A percentile compares a stretch with the other conserved stretches of the same genome.
Evolutionary conservation across 1,140 invertebrate genomes (phyloP).

Genomic region (Lasioglossum baleicum): DNA sequence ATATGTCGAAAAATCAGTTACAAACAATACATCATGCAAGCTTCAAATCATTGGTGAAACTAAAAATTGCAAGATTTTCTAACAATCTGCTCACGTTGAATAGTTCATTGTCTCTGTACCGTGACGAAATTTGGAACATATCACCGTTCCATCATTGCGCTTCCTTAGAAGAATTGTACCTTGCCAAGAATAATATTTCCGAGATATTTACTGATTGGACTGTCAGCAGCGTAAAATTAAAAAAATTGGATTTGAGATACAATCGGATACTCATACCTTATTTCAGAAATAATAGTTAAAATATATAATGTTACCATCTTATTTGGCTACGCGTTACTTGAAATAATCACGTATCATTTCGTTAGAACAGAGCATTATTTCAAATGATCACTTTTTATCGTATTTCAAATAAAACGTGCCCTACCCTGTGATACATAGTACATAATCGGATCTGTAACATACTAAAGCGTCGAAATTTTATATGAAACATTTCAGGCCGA

Average conservation of each 20-base stretch:
- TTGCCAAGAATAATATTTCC: slow-evolving; percentile 83
- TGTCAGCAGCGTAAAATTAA: slow-evolving; percentile 73
- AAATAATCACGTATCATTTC: too few relatives aligned
- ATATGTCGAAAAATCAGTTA: slow-evolving; percentile 75
- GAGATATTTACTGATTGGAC: slow-evolving; percentile 83
- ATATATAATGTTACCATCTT: too few relatives aligned
- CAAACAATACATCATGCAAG: slow-evolving; percentile 72
- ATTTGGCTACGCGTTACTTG: too few relatives aligned
- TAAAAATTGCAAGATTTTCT: slow-evolving; percentile 78
- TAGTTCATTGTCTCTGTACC: slow-evolving; percentile 18
- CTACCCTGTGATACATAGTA: too few relatives aligned
- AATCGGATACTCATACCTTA: slow-evolving; percentile 75
- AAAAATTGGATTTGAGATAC: slow-evolving; percentile 82
- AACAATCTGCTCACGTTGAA: slow-evolving; percentile 80
- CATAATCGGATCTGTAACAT: too few relatives aligned
- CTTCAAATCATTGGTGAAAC: slow-evolving; percentile 73
- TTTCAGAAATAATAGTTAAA: too few relatives aligned
- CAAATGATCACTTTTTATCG: too few relatives aligned
- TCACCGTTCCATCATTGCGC: slow-evolving; percentile 80
- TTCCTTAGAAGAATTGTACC: slow-evolving; percentile 81
- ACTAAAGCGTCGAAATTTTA: background rate
- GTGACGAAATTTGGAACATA: slow-evolving; percentile 32
- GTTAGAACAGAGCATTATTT: too few relatives aligned
- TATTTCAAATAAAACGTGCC: too few relatives aligned
- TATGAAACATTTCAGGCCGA: slow-evolving; percentile 31